Evolutionary conservation across 2,888 invertebrate species (phyloP), one percentile per base, ranked within the genome.

Genomic region (Lamellibrachia satsuma): DNA sequence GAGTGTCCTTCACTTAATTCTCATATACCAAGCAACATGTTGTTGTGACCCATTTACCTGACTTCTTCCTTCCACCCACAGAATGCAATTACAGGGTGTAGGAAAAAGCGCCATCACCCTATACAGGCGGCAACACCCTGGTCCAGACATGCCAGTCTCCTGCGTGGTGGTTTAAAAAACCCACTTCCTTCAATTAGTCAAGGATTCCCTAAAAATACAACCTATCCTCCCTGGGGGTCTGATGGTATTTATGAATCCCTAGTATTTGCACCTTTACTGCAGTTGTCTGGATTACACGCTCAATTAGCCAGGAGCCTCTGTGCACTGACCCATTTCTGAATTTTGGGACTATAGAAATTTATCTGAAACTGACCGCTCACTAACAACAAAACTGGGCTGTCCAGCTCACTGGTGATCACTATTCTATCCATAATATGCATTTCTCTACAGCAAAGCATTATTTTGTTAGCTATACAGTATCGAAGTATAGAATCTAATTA

Each of bases 21-120:
- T 75, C 75, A 6, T 6, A 6, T 15, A 22, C 75, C 75, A 3
- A 22, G 75, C 75, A 75, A 75, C 75, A 75, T 75, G 75, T 75
- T 75, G n/a, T 75, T 75, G 15, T 75, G 75, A 75, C 75, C 75
- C 75, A 75, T 15, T 75, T 75, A 75, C 75, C 75, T 75, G 75
- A 6, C 75, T n/a, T 6, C 15, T 75, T 75, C n/a, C 75, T n/a
- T 75, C 15, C 75, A 22, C 75, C 75, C 22, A 75, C 11, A 22
- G 22, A 75, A 75, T 22, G 22, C 15, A 75, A 75, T 75, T 75
- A 75, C 75, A 75, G 75, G 75, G 75, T 75, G 75, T 9, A 75
- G 22, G 75, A 15, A 75, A 75, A 75, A 75, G 22, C 75, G 2
- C 6, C 75, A 75, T 22, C 15, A 75, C 75, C 22, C 57, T 11